Evolutionary conservation across 2,113 vertebrate species (phyloP).

Genomic region (Grus americana): DNA sequence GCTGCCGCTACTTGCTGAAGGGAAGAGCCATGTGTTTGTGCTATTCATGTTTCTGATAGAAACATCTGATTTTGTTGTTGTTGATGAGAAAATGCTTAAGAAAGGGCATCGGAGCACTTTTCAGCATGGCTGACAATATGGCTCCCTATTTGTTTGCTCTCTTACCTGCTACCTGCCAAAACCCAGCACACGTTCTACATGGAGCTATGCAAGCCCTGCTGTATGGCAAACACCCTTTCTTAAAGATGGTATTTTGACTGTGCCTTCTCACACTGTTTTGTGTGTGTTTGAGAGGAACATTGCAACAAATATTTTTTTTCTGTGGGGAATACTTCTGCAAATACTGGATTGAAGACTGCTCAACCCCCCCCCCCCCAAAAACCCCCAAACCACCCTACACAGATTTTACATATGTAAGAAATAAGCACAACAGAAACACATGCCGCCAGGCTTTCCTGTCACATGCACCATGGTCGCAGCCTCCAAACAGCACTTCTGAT

Average conservation of each 20-base stretch:
- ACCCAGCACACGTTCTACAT: accelerated
- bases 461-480: accelerated
- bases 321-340: neutral
- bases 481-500: neutral
- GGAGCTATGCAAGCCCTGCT: neutral
- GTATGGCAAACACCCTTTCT: neutral
- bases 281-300: neutral
- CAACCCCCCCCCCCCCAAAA: neutral
- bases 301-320: neutral
- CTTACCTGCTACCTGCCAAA: slow-evolving; percentile 29
- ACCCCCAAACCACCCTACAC: neutral
- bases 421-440: neutral
- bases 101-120: neutral
- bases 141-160: neutral
- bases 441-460: neutral
- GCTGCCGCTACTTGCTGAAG: neutral
- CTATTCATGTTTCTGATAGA: neutral
- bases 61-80: slow-evolving; percentile 29
- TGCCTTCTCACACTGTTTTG: neutral
- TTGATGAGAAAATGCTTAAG: neutral
- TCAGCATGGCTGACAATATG: neutral
- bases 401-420: neutral
- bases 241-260: neutral
- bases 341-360: neutral
- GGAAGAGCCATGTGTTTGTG: slow-evolving; percentile 6